phyloP scores from a whole-genome alignment of 2,797 vertebrate species.

The Threskiornis aethiopicus region DNA sequence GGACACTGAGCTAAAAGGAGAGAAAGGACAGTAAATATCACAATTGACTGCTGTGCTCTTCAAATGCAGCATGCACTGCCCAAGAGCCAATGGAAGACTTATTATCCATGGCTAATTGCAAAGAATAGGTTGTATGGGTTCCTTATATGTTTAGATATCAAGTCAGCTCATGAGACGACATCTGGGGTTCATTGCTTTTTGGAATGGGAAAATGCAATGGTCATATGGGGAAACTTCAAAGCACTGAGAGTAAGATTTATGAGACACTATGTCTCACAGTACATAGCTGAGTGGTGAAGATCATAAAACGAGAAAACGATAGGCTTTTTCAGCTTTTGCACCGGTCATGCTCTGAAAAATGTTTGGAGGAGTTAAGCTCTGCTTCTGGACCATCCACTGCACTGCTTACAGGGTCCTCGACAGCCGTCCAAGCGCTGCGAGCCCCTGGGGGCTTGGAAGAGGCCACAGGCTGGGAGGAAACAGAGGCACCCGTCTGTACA shows the following conservation, averaged over 20 bases:
- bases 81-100: background rate
- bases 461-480: background rate
- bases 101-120: background rate
- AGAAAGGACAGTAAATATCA: background rate
- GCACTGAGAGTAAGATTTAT: background rate
- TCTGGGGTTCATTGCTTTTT: background rate
- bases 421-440: rapidly evolving
- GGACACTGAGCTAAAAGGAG: rapidly evolving
- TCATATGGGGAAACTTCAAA: background rate
- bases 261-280: background rate
- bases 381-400: background rate
- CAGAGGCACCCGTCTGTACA: rapidly evolving
- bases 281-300: background rate
- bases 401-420: rapidly evolving
- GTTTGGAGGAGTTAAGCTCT: background rate
- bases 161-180: background rate
- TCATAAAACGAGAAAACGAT: background rate
- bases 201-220: background rate
- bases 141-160: background rate
- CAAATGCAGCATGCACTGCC: background rate
- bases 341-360: background rate
- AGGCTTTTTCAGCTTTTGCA: background rate
- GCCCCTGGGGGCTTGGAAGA: background rate
- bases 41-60: background rate
- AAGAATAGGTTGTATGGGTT: background rate